Base-by-base conservation (phyloP, 2,113 vertebrate genomes). In the Miniopterus natalensis region DNA sequence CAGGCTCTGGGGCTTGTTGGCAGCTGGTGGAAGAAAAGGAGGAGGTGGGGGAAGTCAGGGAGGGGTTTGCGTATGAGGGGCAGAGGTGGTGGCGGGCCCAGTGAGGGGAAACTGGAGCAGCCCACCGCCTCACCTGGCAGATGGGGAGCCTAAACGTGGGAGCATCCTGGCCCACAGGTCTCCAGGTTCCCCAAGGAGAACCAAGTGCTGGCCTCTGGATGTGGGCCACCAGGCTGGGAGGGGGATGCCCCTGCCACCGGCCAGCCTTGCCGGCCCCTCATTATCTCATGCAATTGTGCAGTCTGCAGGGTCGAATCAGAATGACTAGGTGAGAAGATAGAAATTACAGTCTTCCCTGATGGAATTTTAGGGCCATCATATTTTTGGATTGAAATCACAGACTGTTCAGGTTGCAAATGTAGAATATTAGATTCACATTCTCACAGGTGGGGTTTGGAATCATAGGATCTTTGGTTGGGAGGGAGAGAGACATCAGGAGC, bases 1-100 rank as follows among this genome's bases (percentile, higher is more conserved):
- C 78, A 74, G 97, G 94, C 94, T 98, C 98, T 98, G 98, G 81
- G 71, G 97, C 98, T 98, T 95, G 97, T 98, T 97, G 97, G 93
- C 92, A 96, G 94, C 96, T 77, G 68, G 87, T 59, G 17, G 23
- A 1, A 49, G 96, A 97, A 97, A 97, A 96, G 96, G 92, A 78
- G 78, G 96, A 73, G 81, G 71, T 93, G 96, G 96, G 97, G 80
- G 90, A 91, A 95, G 55, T 45, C 6, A 12, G 75, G 90, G n/a
- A 49, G 31, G 65, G 29, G 51, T 23, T 31, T 31, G 8, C 29
- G 9, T 0, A 5, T 53, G 0, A 88, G 93, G 98, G 96, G 80
- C 94, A 80, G 93, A 97, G 98, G 97, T 91, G 78, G 3, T 83
- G 96, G 91, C 96, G 96, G 95, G 84, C 77, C 95, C 66, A 27